These are phyloP conservation scores for Seira sanloemensis DNA, from an alignment of 2,888 invertebrate genomes.

Conservation along the genomic window DNA sequence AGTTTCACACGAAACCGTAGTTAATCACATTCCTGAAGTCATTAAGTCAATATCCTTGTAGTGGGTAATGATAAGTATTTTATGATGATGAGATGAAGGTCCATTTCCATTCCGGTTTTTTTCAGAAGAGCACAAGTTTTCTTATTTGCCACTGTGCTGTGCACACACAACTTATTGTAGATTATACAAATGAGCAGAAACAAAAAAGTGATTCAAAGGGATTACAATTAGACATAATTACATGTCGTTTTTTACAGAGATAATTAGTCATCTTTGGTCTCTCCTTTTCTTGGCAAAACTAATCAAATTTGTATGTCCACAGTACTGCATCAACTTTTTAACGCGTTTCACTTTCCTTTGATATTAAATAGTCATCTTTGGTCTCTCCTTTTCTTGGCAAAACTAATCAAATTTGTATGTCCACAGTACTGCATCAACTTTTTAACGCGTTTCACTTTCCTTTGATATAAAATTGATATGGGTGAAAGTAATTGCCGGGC, in stretches of 20 bases:
- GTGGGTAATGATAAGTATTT: not conserved
- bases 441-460: too few species aligned
- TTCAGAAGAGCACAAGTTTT: not conserved
- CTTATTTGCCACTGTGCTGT: not conserved
- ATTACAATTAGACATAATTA: constrained; percentile 17
- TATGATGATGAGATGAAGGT: not conserved
- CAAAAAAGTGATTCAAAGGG: not conserved
- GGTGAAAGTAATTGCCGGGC: too few species aligned
- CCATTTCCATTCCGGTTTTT: constrained; percentile 2
- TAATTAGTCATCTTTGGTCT: not conserved
- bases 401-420: not conserved
- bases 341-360: not conserved
- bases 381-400: not conserved
- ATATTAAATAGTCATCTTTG: too few species aligned
- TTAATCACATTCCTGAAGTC: not conserved
- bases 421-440: not conserved
- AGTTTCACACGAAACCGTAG: not conserved
- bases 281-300: not conserved
- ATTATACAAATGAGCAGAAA: constrained; percentile 15
- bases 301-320: not conserved
- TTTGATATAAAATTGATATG: too few species aligned
- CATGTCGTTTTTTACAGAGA: not conserved
- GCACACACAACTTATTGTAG: not conserved
- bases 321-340: not conserved
- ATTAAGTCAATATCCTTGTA: constrained; percentile 17